Percentiles rank a stretch among this genome's conserved stretches.
These are phyloP conservation scores for Nomada ferruginata DNA, from an alignment of 2,888 invertebrate species.

Conservation along the genomic window DNA sequence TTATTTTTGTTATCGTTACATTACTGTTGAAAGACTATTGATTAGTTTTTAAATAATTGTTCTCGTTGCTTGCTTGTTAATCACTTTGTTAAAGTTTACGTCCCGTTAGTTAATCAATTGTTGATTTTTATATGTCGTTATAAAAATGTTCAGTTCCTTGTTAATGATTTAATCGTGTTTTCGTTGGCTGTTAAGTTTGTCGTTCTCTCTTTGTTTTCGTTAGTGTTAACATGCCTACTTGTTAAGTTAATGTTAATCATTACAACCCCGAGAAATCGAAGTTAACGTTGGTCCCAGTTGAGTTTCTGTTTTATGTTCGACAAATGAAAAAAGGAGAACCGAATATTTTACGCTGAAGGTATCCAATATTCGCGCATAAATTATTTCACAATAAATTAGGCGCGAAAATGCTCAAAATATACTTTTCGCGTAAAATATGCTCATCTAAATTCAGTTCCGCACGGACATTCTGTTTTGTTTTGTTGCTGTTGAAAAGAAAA, in stretches of 20 bases:
- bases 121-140: slow-evolving; percentile 25
- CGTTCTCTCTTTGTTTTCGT: slow-evolving; percentile 40
- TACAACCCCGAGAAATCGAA: neutral
- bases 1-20: slow-evolving; percentile 16
- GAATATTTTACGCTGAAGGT: slow-evolving; percentile 31
- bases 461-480: slow-evolving; percentile 11
- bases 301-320: slow-evolving; percentile 40
- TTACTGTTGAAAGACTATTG: neutral
- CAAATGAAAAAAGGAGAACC: neutral
- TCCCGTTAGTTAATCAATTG: slow-evolving; percentile 28
- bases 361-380: slow-evolving; percentile 24
- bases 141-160: slow-evolving; percentile 21
- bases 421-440: slow-evolving; percentile 32
- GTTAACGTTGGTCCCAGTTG: slow-evolving; percentile 39
- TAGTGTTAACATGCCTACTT: slow-evolving; percentile 39
- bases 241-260: slow-evolving; percentile 37
- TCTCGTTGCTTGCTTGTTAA: slow-evolving; percentile 14
- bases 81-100: slow-evolving; percentile 38
- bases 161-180: slow-evolving; percentile 28
- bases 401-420: slow-evolving; percentile 10
- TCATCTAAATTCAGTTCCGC: neutral
- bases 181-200: slow-evolving; percentile 43
- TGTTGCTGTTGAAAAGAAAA: slow-evolving; percentile 5
- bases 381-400: slow-evolving; percentile 1
- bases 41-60: slow-evolving; percentile 28